Base-by-base conservation (phyloP, 2,888 invertebrate species). In the Drosophila cognata region DNA sequence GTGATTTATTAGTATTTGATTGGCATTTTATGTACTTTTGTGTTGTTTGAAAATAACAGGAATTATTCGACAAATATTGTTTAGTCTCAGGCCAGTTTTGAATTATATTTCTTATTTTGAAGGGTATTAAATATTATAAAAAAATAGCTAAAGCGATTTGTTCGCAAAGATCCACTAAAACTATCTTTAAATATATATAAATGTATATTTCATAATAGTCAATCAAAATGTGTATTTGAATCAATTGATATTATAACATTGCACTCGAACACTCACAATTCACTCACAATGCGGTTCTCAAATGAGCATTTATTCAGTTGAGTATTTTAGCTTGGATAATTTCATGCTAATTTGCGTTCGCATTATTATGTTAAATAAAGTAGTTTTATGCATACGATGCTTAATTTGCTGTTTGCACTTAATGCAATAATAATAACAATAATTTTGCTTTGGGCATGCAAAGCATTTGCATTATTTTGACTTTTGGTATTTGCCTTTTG, bases 321-420 rank as follows among this genome's bases (percentile, higher is more conserved):
- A 66, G n/a, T 29, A 46, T 16, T 11, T n/a, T 62, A 56, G 38
- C 35, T 43, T 33, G 57, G 16, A 16, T 28, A 57, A 55, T 33
- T 63, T 31, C 80, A 79, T 79, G 79, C 80, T 66, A 33, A 66
- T 61, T 64, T 66, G 38, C 16, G 29, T 56, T 51, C 38, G 29
- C 62, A 36, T 56, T 43, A 55, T 13, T 28, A 29, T 5, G 65
- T 65, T 41, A 57, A 77, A 60, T 62, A 11, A 52, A 65, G 51
- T 52, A n/a, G 18, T 52, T 74, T 68, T n/a, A 50, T 62, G 71
- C 64, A 59, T 28, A 64, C 55, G 57, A 31, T n/a, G 60, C 67
- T 57, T 64, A 65, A 63, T 65, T 78, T 43, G 41, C 25, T 53
- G 18, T 59, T 57, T 61, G 64, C 67, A 35, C 35, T 61, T 63